Evolutionary conservation across 2,113 vertebrate genomes (phyloP).

Genomic region (Oceanodroma tethys): DNA sequence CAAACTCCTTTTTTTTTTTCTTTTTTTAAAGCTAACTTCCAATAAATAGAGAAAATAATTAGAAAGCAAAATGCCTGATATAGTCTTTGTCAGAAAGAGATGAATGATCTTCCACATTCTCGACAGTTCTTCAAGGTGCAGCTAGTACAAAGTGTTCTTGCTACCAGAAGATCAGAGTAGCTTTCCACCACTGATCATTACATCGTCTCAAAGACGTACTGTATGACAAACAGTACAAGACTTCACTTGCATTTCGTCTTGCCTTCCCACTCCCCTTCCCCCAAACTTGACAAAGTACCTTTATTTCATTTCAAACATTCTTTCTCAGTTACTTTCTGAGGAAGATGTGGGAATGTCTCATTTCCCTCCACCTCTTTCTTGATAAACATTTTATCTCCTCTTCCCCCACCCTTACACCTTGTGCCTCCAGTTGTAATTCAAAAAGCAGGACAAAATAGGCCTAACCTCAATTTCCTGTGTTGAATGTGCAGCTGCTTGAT

Average conservation of each 20-base stretch:
- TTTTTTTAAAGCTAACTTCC: neutral
- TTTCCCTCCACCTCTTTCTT: neutral
- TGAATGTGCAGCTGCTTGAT: conserved; percentile 57
- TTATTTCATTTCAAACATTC: neutral
- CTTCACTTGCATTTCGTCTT: neutral
- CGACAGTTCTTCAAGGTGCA: neutral
- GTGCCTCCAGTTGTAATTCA: neutral
- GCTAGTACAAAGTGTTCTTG: neutral
- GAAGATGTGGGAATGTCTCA: neutral
- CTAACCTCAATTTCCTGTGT: conserved; percentile 55
- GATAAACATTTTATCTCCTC: neutral
- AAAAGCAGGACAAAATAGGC: conserved; percentile 9
- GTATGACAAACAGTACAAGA: neutral
- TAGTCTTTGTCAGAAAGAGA: neutral
- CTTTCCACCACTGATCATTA: neutral
- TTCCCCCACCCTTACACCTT: neutral
- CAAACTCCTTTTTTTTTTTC: too few species aligned
- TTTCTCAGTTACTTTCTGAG: neutral
- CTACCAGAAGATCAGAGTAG: neutral
- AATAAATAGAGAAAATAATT: neutral
- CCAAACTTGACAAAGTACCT: neutral
- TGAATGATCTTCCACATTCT: neutral
- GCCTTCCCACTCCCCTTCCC: neutral
- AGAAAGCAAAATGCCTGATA: neutral
- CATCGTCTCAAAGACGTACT: neutral